Evolutionary conservation across 92 coral and sea anemone species (phyloP).

Genomic region (Zoanthus solanderi): DNA sequence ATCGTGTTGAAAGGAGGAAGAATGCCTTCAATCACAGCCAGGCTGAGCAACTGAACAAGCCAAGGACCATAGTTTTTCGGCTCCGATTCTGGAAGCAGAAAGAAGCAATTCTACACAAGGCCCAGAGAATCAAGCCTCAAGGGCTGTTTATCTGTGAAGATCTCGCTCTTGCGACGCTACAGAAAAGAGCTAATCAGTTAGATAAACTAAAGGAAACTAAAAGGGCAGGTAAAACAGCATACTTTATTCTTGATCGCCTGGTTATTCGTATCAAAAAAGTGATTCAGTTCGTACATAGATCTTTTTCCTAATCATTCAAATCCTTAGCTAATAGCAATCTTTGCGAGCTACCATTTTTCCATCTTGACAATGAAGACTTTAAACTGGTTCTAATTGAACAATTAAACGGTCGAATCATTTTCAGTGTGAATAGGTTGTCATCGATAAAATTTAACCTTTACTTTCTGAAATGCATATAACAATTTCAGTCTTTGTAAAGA

Average conservation of each 20-base stretch:
- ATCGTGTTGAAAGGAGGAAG: too few relatives aligned
- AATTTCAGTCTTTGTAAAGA: conserved; percentile 14
- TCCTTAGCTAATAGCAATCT: neutral
- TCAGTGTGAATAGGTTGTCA: neutral
- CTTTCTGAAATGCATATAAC: conserved; percentile 20
- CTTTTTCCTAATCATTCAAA: neutral
- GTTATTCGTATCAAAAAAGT: neutral
- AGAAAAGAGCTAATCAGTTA: neutral
- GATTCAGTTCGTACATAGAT: neutral
- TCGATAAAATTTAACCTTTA: conserved; percentile 13
- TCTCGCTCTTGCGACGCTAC: neutral
- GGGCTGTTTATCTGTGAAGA: neutral
- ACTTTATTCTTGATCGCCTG: neutral
- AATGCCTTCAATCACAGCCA: too few relatives aligned
- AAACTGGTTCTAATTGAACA: neutral
- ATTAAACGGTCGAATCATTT: neutral
- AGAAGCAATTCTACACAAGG: neutral
- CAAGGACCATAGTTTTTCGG: too few relatives aligned
- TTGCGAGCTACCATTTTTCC: conserved; percentile 16
- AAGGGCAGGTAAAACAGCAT: neutral
- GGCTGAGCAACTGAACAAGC: too few relatives aligned
- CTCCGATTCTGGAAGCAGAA: too few relatives aligned
- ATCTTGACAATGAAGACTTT: conserved; percentile 18
- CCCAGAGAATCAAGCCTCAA: neutral
- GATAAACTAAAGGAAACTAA: neutral